Evolutionary conservation across 2,888 invertebrate species (phyloP).

Genomic region (Melanargia galathea): DNA sequence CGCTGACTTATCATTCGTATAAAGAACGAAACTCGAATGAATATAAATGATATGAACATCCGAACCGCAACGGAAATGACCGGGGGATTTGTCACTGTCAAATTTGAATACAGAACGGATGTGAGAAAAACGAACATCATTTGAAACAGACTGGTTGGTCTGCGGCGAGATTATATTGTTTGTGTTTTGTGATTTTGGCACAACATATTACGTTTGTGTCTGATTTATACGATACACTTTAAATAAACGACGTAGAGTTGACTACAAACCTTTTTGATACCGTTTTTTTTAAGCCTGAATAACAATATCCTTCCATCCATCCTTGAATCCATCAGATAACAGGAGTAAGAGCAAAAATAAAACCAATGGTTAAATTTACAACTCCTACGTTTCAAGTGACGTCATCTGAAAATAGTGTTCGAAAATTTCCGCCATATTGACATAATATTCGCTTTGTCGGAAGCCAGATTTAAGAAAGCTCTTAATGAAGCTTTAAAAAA

Average conservation of each 20-base stretch:
- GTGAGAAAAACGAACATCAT: slow-evolving; percentile 77
- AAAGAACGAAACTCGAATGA: slow-evolving; percentile 67
- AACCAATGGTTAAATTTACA: too few relatives aligned
- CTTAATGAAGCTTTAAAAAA: too few relatives aligned
- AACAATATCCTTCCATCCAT: too few relatives aligned
- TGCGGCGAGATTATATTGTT: slow-evolving; percentile 40
- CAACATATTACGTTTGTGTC: slow-evolving; percentile 4
- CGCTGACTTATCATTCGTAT: slow-evolving; percentile 60
- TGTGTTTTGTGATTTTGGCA: slow-evolving; percentile 31
- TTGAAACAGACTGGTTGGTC: slow-evolving; percentile 55
- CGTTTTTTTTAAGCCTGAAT: too few relatives aligned
- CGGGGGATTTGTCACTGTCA: slow-evolving; percentile 78
- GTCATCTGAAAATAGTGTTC: too few relatives aligned
- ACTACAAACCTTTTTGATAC: not conserved
- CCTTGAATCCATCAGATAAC: too few relatives aligned
- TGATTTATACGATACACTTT: not conserved
- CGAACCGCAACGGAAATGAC: slow-evolving; percentile 74
- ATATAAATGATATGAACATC: slow-evolving; percentile 77
- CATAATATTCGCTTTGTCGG: too few relatives aligned
- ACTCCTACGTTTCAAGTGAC: too few relatives aligned
- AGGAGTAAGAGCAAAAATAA: too few relatives aligned
- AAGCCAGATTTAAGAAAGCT: too few relatives aligned
- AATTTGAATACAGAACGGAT: slow-evolving; percentile 77
- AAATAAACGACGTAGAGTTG: not conserved
- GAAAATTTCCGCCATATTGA: too few relatives aligned